Base-by-base conservation (phyloP, 2,888 invertebrate genomes). In the Allophyes oxyacanthae region DNA sequence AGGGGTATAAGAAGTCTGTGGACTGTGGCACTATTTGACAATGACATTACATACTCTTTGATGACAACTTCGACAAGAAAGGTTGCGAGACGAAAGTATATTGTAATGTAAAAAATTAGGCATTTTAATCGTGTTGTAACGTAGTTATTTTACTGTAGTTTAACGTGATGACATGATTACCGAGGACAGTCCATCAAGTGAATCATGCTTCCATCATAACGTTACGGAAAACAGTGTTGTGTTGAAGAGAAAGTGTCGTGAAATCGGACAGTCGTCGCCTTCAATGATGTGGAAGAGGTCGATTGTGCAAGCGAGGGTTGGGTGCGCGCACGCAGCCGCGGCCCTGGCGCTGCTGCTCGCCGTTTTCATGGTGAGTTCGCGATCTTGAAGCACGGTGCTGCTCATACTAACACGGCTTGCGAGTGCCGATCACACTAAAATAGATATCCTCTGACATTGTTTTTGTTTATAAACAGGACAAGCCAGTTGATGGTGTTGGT, bases 231-330 rank as follows among this genome's bases (percentile, higher is more conserved):
- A 72, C 75, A 79, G 79, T 79, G 79, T 79, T 74, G 78, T 81
- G 82, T 80, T 74, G 81, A 89, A 89, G 93, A 93, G 93, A 93
- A 93, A 93, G 93, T 93, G 89, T 90, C 90, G 85, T 90, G 91
- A 92, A 91, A 90, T 91, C 89, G 78, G 79, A 86, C 88, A 88
- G 86, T 91, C 81, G 88, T 91, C 81, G 88, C 91, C 91, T 92
- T 90, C 92, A 90, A 88, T 92, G 92, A 93, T 92, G 93, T 93
- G 92, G 93, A 92, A 90, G 92, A 92, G 90, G 91, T 88, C 90
- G 90, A 90, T 92, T 92, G 92, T 91, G 93, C 93, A 92, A 93
- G 90, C 84, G 82, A 79, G 72, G 77, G 78, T 81, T 76, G 80
- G 74, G 63, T 68, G 80, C 74, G 78, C 78, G 72, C 81, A 83